Percentiles rank a stretch among this genome's conserved stretches.
These are phyloP conservation scores for Colistium nudipinnis DNA, from an alignment of 2,113 vertebrate species.

Conservation along the genomic window DNA sequence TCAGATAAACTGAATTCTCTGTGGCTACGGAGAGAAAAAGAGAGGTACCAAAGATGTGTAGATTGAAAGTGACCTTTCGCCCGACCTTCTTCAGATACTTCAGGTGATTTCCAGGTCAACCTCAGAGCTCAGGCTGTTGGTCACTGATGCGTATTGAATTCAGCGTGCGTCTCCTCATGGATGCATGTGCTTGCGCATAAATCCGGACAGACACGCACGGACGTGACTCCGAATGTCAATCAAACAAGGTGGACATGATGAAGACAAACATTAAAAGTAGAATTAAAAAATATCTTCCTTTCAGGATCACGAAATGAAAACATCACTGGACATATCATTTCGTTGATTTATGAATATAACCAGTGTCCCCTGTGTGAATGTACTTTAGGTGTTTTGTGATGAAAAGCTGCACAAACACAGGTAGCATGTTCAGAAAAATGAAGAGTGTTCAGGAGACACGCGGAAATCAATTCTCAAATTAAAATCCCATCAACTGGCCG, in stretches of 20 bases:
- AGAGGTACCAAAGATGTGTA: too few relatives aligned
- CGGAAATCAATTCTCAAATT: slow-evolving; percentile 53
- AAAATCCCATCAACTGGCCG: slow-evolving; percentile 39
- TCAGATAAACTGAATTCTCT: too few relatives aligned
- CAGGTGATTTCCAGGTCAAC: too few relatives aligned
- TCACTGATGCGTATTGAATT: slow-evolving; percentile 5
- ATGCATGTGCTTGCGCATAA: slow-evolving; percentile 8
- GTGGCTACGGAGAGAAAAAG: too few relatives aligned
- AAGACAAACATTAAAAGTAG: slow-evolving; percentile 4
- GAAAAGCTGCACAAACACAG: not conserved
- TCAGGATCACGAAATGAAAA: too few relatives aligned
- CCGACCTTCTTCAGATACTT: too few relatives aligned
- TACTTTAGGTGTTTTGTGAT: too few relatives aligned
- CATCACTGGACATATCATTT: not conserved
- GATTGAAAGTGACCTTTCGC: too few relatives aligned
- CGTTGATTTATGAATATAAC: not conserved
- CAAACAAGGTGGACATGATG: not conserved
- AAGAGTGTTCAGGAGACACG: not conserved
- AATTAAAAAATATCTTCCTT: not conserved
- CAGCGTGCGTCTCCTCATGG: not conserved
- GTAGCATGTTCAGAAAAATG: not conserved
- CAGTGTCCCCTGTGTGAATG: not conserved
- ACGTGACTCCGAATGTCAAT: slow-evolving; percentile 15
- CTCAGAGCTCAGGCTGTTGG: slow-evolving; percentile 3
- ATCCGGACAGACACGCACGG: slow-evolving; percentile 2